A percentile compares a stretch with the other conserved stretches of the same genome.
Evolutionary conservation across 2,888 invertebrate species (phyloP).

Genomic region (Busseola fusca): DNA sequence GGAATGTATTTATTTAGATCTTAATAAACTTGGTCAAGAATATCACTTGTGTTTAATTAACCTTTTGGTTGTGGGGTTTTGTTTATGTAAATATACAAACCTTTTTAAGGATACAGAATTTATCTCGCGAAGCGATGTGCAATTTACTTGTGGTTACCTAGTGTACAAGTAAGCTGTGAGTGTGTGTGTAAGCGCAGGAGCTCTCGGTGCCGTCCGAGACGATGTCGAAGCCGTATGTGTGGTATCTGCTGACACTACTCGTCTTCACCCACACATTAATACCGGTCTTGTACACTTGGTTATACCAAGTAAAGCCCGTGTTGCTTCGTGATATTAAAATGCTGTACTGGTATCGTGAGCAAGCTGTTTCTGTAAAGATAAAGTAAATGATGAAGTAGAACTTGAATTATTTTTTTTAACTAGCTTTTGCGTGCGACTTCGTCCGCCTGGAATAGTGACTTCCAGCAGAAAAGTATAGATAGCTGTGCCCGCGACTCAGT

Average conservation of each 20-base stretch:
- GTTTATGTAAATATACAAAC: conserved; percentile 6
- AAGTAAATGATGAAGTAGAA: no score
- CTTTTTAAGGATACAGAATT: background rate
- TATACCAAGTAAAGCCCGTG: background rate
- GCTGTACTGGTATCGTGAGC: background rate
- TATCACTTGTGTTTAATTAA: conserved; percentile 67
- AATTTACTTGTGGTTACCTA: background rate
- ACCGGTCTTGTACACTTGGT: background rate
- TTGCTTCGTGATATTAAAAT: background rate
- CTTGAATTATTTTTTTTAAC: no score
- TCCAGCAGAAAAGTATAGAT: no score
- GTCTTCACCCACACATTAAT: background rate
- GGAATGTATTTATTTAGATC: conserved; percentile 64
- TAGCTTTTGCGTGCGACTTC: no score
- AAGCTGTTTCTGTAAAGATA: background rate
- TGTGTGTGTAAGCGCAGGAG: background rate
- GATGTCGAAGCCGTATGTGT: background rate
- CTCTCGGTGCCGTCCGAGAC: background rate
- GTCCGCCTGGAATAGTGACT: no score
- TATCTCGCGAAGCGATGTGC: background rate
- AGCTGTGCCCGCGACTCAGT: no score
- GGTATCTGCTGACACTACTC: background rate
- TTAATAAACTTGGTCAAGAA: conserved; percentile 67
- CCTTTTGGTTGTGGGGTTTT: conserved; percentile 59
- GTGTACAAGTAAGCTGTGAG: background rate